Evolutionary conservation across 2,888 invertebrate species (phyloP), one percentile per base, ranked within the genome.

Genomic region (Eugnorisma glareosa): DNA sequence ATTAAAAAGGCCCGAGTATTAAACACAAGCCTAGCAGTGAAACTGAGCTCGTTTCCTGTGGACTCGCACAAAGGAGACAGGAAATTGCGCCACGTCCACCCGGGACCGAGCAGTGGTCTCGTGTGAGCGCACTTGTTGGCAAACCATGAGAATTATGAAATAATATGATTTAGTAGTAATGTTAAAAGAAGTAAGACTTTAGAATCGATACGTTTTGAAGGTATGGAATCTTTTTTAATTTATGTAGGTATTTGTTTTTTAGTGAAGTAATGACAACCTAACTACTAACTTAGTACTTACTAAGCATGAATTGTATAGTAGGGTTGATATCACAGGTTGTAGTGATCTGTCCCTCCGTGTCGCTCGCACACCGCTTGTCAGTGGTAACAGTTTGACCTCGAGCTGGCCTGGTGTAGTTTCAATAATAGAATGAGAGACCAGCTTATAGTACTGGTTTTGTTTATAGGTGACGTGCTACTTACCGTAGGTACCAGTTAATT

Each of bases 71-170:
- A 81, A 81, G 69, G 68, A 57, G 57, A 15, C 81, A 81, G 81
- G 80, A 81, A 81, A 81, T 81, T 81, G 72, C 80, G 80, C 54
- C 45, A 45, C 73, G 61, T 79, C 59, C 59, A 61, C 71, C 79
- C 51, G 57, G 64, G 64, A 18, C n/a, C 21, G 28, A 54, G 69
- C 57, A 28, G 59, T 11, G n/a, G 24, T 48, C 37, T n/a, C 40
- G 54, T 6, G 75, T 6, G 31, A 6, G 8, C 40, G 37, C 57
- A 79, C 80, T 83, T 77, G 63, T 64, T 77, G 40, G 67, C 59
- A 68, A 48, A 61, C 37, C n/a, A 21, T 59, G 48, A 21, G 21
- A 43, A 61, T 43, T 45, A 48, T 45, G 15, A 48, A 35, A 48
- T 59, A 66, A 18, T 57, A 45, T 48, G n/a, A 79, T 21, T 57